phyloP scores from a whole-genome alignment of 2,113 vertebrate species.

The Tupaia tana region DNA sequence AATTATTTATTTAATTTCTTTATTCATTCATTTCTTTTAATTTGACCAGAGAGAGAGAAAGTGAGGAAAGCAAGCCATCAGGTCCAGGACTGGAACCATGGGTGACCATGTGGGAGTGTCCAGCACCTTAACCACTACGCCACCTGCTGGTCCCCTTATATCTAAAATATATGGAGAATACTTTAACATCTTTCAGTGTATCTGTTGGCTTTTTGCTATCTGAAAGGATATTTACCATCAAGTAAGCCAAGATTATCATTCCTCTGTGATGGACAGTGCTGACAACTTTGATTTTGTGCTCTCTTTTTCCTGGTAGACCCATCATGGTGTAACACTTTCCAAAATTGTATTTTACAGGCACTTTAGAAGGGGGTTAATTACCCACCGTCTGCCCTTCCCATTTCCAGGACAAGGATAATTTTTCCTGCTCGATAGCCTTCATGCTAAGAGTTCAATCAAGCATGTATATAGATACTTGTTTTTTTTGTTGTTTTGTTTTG shows the following conservation, averaged over 20 bases:
- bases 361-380: not conserved
- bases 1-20: too few relatives aligned
- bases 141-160: not conserved
- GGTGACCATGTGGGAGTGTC: too few relatives aligned
- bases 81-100: too few relatives aligned
- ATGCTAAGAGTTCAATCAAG: not conserved
- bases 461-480: not conserved
- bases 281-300: not conserved
- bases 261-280: not conserved
- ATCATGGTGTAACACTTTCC: not conserved
- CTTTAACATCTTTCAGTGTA: not conserved
- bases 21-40: too few relatives aligned
- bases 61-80: too few relatives aligned
- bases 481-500: too few relatives aligned
- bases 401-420: not conserved
- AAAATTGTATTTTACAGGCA: not conserved
- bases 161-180: not conserved
- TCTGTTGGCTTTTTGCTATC: not conserved
- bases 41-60: too few relatives aligned
- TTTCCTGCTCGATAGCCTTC: not conserved
- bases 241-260: not conserved
- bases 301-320: not conserved
- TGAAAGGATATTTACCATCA: not conserved
- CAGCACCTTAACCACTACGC: too few relatives aligned
- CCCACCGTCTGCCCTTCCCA: not conserved